phyloP scores from a whole-genome alignment of 2,797 vertebrate species.

The Lindbergichthys nudifrons region DNA sequence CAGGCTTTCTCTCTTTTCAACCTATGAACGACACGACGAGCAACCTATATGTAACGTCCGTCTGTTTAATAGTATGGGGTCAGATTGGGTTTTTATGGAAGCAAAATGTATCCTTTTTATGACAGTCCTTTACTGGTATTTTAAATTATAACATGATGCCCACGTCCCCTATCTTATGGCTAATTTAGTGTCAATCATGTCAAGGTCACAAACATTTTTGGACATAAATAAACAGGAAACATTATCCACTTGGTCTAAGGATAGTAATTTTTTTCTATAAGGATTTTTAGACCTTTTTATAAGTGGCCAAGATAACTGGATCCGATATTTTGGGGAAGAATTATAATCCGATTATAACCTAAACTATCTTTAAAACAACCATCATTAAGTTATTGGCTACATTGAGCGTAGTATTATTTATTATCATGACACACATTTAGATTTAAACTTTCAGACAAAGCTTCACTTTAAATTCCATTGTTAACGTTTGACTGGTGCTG shows the following conservation, averaged over 20 bases:
- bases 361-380: no score
- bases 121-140: not conserved
- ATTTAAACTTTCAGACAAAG: no score
- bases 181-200: not conserved
- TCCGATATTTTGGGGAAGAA: no score
- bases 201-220: not conserved
- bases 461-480: no score
- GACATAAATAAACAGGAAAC: not conserved
- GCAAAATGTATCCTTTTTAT: not conserved
- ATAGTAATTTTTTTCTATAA: not conserved
- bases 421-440: no score
- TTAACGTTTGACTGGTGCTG: no score
- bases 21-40: slow-evolving; percentile 53
- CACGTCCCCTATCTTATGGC: not conserved
- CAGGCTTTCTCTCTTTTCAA: slow-evolving; percentile 56
- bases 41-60: slow-evolving; percentile 33
- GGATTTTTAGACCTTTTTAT: no score
- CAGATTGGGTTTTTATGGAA: slow-evolving; percentile 35
- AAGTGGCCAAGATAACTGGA: no score
- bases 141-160: not conserved
- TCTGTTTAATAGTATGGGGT: not conserved
- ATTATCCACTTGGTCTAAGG: not conserved
- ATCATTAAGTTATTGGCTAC: no score
- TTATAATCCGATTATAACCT: no score
- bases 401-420: no score